Base-by-base conservation (phyloP, 2,888 invertebrate species). In the Cataglyphis albicans region DNA sequence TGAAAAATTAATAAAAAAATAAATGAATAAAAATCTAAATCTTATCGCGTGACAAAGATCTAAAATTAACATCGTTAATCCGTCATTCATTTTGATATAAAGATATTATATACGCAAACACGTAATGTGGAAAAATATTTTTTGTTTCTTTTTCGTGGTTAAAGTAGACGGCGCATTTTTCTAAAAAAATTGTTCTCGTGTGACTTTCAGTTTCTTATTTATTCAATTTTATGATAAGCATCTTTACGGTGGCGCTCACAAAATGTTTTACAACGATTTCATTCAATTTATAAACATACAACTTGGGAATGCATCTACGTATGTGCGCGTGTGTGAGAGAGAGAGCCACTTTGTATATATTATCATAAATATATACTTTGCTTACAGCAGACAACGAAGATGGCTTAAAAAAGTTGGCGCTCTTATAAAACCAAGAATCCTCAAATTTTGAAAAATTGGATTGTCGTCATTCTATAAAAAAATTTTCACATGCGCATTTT, bases 401-500 rank as follows among this genome's bases (percentile, higher is more conserved):
- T 48, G 3, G 32, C 32, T 64, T 74, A 32, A 63, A 25, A 29
- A 29, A 44, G 5, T 9, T 32, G 44, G 2, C 25, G 18, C 3
- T 64, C 1, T 18, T 67, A 52, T 76, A 68, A 76, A 67, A 29
- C 1, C 48, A 15, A 10, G 25, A 75, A 25, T 67, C 52, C 25
- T n/a, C 5, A 67, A 76, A 67, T 38, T 35, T 35, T 67, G 25
- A 15, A 29, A 29, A 52, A 67, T 15, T n/a, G 15, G 29, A n/a
- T 12, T 25, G 10, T 48, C 6, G 5, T 55, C 5, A n/a, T 15
- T 3, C 41, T 6, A 29, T 9, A 15, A 38, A 38, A 48, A 61
- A 15, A 55, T 52, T 68, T 38, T 55, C 35, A 76, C 38, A 10
- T 35, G 52, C 57, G 35, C 15, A 35, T 76, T 67, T 75, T 1